Evolutionary conservation across 2,797 vertebrate species (phyloP).

Genomic region (Acanthopagrus latus): DNA sequence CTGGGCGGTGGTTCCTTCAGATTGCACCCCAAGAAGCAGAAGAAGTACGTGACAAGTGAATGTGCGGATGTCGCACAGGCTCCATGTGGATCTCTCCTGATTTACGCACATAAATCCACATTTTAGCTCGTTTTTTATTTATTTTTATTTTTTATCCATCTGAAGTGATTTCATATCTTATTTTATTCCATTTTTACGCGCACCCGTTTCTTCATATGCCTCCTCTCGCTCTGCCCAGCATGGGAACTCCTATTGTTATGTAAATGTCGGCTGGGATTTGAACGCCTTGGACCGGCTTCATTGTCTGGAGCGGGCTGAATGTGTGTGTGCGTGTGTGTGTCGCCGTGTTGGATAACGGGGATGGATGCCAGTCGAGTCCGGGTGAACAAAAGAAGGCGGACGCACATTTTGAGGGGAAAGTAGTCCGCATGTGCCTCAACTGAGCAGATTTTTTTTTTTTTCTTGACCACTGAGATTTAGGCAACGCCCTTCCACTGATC

Average conservation of each 20-base stretch:
- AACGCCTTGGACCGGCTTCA: slow-evolving; percentile 67
- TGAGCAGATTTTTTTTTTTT: slow-evolving; percentile 16
- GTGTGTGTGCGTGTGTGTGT: slow-evolving; percentile 43
- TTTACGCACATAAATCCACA: background rate
- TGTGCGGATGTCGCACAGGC: slow-evolving; percentile 62
- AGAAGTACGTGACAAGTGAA: slow-evolving; percentile 64
- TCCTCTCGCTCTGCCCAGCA: slow-evolving; percentile 22
- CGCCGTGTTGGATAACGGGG: slow-evolving; percentile 56
- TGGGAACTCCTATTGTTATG: slow-evolving; percentile 80
- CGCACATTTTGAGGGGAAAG: slow-evolving; percentile 28
- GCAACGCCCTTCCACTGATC: too few relatives aligned
- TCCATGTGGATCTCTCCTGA: slow-evolving; percentile 51
- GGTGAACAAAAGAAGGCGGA: slow-evolving; percentile 79
- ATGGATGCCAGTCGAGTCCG: slow-evolving; percentile 54
- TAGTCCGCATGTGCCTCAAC: slow-evolving; percentile 26
- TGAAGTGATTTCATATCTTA: background rate
- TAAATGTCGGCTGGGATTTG: slow-evolving; percentile 71
- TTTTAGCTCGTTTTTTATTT: background rate
- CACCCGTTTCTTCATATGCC: background rate
- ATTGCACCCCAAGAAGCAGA: slow-evolving; percentile 34
- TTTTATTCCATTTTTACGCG: background rate
- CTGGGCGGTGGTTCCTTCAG: slow-evolving; percentile 84
- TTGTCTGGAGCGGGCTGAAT: slow-evolving; percentile 54
- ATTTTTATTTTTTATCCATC: accelerated
- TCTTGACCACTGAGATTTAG: too few relatives aligned